phyloP scores from a whole-genome alignment of 2,113 vertebrate species.

The Mormyrus iriodes region DNA sequence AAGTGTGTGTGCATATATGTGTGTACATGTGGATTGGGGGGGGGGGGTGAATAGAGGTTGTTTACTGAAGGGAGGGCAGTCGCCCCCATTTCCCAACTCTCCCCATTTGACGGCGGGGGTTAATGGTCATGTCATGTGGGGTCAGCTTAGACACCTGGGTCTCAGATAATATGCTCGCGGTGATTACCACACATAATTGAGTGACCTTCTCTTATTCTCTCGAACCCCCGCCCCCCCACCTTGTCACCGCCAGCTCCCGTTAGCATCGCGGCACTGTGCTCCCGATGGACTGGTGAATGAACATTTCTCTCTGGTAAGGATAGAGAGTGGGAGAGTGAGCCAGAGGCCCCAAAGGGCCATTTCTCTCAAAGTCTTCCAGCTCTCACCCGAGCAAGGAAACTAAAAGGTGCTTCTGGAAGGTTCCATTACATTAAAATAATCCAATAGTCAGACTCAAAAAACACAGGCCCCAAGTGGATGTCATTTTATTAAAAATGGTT shows the following conservation, averaged over 20 bases:
- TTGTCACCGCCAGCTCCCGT: constrained; percentile 61
- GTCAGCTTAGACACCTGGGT: constrained; percentile 85
- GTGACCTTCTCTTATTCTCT: constrained; percentile 87
- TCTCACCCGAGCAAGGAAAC: constrained; percentile 50
- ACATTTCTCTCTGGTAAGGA: constrained; percentile 52
- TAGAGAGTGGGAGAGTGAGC: constrained; percentile 1
- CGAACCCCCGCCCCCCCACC: constrained; percentile 79
- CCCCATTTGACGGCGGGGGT: constrained; percentile 66
- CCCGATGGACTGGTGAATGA: constrained; percentile 88
- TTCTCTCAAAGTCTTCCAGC: constrained; percentile 54
- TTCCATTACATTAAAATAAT: not conserved
- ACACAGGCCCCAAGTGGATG: not conserved
- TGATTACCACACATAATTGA: constrained; percentile 95
- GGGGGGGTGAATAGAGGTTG: constrained; percentile 58
- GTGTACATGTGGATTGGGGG: constrained; percentile 27
- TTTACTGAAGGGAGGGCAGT: constrained; percentile 61
- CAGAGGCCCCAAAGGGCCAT: constrained; percentile 42
- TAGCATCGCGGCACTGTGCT: constrained; percentile 70
- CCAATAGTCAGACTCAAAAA: not conserved
- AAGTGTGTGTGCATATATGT: constrained; percentile 49
- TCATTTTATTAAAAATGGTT: not conserved
- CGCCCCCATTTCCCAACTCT: constrained; percentile 63
- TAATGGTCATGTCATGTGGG: constrained; percentile 82
- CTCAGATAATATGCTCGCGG: constrained; percentile 88
- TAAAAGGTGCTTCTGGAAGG: constrained; percentile 26